These are phyloP conservation scores for Typhlichthys subterraneus DNA, from an alignment of 2,797 vertebrate genomes.

Conservation along the genomic window DNA sequence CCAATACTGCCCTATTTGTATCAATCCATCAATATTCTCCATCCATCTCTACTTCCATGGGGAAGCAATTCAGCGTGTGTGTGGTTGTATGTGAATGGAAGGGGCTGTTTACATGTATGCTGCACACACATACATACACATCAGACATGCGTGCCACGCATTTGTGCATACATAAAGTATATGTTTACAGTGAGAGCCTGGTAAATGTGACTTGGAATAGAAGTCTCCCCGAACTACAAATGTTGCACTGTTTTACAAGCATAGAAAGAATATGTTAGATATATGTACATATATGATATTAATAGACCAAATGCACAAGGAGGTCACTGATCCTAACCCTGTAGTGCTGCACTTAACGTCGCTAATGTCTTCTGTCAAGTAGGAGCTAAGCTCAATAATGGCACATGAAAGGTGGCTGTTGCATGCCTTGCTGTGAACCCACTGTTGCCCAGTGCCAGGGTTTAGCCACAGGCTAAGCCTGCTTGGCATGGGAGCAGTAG, in stretches of 20 bases:
- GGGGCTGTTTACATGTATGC: constrained; percentile 1
- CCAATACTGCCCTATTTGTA: too few relatives aligned
- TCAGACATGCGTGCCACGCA: neutral
- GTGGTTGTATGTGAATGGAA: neutral
- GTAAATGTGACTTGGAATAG: constrained; percentile 42
- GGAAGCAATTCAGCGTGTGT: too few relatives aligned
- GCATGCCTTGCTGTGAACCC: constrained; percentile 6
- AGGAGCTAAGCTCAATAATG: constrained; percentile 54
- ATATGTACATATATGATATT: constrained; percentile 5
- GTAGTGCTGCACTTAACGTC: constrained; percentile 23
- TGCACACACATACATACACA: neutral
- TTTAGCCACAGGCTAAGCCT: constrained; percentile 36
- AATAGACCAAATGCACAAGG: constrained; percentile 14
- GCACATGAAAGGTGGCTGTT: constrained; percentile 36
- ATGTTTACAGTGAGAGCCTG: constrained; percentile 43
- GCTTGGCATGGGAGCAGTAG: constrained; percentile 38
- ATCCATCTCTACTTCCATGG: neutral
- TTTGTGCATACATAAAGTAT: neutral
- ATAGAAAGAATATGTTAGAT: too few relatives aligned
- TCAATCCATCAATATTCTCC: constrained; percentile 2
- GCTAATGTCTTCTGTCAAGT: constrained; percentile 49
- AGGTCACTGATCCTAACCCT: too few relatives aligned
- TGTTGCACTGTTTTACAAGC: constrained; percentile 17
- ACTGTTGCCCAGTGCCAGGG: constrained; percentile 37
- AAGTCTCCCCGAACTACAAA: constrained; percentile 30